Evolutionary conservation across 2,888 invertebrate genomes (phyloP), one percentile per base, ranked within the genome.

Genomic region (Lepidochitona cinerea): DNA sequence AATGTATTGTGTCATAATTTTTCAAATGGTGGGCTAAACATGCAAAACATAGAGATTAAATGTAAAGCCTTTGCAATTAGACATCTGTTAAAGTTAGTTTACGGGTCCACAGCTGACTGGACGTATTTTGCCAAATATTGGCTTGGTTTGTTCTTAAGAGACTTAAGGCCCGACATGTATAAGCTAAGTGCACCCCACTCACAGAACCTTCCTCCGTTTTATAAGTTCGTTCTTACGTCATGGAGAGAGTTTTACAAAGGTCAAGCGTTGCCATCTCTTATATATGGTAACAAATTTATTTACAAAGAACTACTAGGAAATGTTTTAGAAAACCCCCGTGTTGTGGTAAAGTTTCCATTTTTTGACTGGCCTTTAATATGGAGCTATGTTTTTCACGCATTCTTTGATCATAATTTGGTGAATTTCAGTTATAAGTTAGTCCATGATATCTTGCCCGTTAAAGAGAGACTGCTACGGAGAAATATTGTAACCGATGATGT

Each of bases 71-170:
- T 66, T 36, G 35, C 18, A 36, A 23, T 35, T 23, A 14, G n/a
- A n/a, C 37, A 36, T 66, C 9, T 66, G 14, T 29, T 66, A 66
- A 66, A 66, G 26, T 37, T 4, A 29, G 37, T 66, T 66, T n/a
- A 66, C 37, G 66, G 66, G 12, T 23, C 36, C 18, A 7, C 64
- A 26, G 64, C 64, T 14, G 33, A 64, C 32, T 66, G 66, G 66
- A 35, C 32, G 23, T 66, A 66, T 9, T 66, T 66, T 66, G 66
- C 66, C 37, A 36, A 36, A 18, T 66, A 66, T 66, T 33, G 66
- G 37, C 9, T 66, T 9, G 66, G 66, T 29, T 36, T 66, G 14
- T 35, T 37, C 37, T 66, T 66, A 66, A 35, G 66, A 5, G 2
- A 59, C 29, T 23, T 59, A 14, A 29, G 59, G 23, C 59, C 4